Percentiles rank a stretch among this genome's conserved stretches.
Evolutionary conservation across 2,888 invertebrate species (phyloP).

Genomic region (Troides helena): DNA sequence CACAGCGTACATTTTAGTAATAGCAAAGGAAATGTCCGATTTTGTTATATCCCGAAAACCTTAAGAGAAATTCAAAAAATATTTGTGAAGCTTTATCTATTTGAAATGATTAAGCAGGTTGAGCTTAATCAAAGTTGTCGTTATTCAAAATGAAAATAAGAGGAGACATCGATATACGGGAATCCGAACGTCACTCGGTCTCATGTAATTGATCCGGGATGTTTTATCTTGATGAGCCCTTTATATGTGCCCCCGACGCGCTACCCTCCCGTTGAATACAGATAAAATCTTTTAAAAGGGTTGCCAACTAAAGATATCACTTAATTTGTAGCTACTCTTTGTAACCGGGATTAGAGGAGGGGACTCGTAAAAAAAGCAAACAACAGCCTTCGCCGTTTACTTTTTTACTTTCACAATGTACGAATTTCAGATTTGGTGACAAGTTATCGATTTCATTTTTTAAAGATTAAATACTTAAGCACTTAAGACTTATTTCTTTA

Average conservation of each 20-base stretch:
- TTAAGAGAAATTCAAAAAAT: too few relatives aligned
- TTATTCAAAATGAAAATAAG: constrained; percentile 43
- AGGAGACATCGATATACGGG: constrained; percentile 61
- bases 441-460: constrained; percentile 62
- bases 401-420: constrained; percentile 47
- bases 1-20: neutral
- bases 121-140: constrained; percentile 32
- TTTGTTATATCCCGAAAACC: neutral
- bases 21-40: neutral
- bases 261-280: constrained; percentile 70
- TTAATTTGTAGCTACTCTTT: constrained; percentile 79
- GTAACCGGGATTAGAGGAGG: constrained; percentile 64
- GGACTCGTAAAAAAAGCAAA: constrained; percentile 56
- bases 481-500: constrained; percentile 58
- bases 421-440: constrained; percentile 49
- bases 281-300: constrained; percentile 79
- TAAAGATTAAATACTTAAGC: constrained; percentile 53
- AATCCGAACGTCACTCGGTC: constrained; percentile 69
- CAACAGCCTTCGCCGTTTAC: constrained; percentile 51
- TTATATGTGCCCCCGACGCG: constrained; percentile 73
- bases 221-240: constrained; percentile 76
- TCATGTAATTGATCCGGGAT: constrained; percentile 78
- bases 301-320: constrained; percentile 78
- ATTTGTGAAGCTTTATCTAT: neutral
- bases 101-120: constrained; percentile 17